These are phyloP conservation scores for Xylocampa areola DNA, from an alignment of 2,888 invertebrate genomes.

Conservation along the genomic window DNA sequence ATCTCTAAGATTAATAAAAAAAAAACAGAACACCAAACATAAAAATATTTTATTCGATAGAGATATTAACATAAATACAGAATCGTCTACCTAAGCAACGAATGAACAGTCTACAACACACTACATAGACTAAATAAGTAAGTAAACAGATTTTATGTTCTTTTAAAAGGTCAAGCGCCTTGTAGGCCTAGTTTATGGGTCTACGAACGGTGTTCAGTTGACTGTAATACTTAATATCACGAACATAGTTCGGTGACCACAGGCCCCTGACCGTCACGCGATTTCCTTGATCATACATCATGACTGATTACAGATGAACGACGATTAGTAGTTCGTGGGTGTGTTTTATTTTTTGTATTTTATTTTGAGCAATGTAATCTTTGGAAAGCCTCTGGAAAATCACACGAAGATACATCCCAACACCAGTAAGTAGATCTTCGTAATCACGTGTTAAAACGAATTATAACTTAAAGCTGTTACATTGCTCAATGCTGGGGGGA, in stretches of 20 bases:
- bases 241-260: slow-evolving; percentile 49
- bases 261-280: slow-evolving; percentile 60
- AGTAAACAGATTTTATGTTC: slow-evolving; percentile 13
- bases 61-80: not conserved
- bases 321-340: slow-evolving; percentile 32
- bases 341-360: no score
- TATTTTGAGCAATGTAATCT: no score
- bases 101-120: not conserved
- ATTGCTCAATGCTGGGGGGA: no score
- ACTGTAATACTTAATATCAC: slow-evolving; percentile 48
- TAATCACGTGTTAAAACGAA: no score
- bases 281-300: slow-evolving; percentile 64
- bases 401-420: no score
- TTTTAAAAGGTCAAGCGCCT: slow-evolving; percentile 42
- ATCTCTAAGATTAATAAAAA: not conserved
- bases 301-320: slow-evolving; percentile 51
- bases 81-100: not conserved
- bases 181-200: slow-evolving; percentile 45
- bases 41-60: not conserved
- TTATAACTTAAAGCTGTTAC: no score
- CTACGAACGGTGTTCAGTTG: slow-evolving; percentile 27
- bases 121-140: not conserved
- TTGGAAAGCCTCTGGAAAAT: no score
- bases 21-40: not conserved
- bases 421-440: no score